phyloP scores from a whole-genome alignment of 1,140 invertebrate species.

The Drosophila bipectinata region DNA sequence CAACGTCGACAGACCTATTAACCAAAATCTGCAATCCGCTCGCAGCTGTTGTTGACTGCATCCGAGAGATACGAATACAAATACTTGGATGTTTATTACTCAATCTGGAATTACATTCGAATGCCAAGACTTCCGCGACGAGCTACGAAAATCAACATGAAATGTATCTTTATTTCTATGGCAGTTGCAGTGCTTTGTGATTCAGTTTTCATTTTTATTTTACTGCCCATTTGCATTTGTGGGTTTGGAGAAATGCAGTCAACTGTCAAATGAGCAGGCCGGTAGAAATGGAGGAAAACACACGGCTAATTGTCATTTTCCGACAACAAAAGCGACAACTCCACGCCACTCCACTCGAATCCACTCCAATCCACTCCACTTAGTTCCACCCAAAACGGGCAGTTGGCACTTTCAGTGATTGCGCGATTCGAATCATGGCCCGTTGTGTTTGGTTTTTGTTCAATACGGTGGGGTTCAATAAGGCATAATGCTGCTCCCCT shows the following conservation, averaged over 20 bases:
- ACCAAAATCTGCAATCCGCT: constrained; percentile 69
- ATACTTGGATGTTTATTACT: constrained; percentile 73
- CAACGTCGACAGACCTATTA: constrained; percentile 66
- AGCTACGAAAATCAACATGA: constrained; percentile 46
- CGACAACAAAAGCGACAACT: constrained; percentile 67
- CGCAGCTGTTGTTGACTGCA: constrained; percentile 47
- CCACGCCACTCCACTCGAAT: constrained; percentile 28
- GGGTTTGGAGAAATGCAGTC: constrained; percentile 57
- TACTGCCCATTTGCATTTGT: constrained; percentile 34
- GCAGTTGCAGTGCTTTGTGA: not conserved
- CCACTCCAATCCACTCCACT: constrained; percentile 13
- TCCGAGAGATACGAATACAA: constrained; percentile 16
- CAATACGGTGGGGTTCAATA: constrained; percentile 50
- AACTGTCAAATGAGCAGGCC: constrained; percentile 62
- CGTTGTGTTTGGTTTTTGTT: constrained; percentile 11
- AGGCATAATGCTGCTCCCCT: constrained; percentile 52
- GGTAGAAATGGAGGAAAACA: constrained; percentile 21
- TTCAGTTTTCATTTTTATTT: constrained; percentile 17
- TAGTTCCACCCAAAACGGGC: constrained; percentile 33
- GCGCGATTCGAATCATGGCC: constrained; percentile 18
- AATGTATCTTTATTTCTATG: constrained; percentile 41
- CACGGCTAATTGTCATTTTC: constrained; percentile 79
- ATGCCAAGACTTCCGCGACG: constrained; percentile 71
- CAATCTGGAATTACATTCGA: constrained; percentile 67
- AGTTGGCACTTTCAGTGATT: constrained; percentile 40